Evolutionary conservation across 2,113 vertebrate genomes (phyloP), one percentile per base, ranked within the genome.

Genomic region (Cebus imitator): DNA sequence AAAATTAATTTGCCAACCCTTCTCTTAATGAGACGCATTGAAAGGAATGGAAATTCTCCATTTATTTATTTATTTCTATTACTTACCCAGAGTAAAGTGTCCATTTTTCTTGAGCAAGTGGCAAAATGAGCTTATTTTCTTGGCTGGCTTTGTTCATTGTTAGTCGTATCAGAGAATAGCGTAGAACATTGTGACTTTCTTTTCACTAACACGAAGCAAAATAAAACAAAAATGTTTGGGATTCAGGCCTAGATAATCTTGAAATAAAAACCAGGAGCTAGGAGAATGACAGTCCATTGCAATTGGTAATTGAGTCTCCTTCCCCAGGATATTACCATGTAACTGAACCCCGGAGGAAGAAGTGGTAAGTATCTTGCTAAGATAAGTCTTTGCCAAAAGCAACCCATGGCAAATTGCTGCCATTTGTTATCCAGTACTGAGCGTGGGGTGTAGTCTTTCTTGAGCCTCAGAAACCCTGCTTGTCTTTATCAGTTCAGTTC

Each of bases 241-340:
- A 80, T 89, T 64, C 52, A 92, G 95, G 95, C 88, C 95, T 98
- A 96, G 97, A 90, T 93, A 95, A 97, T 98, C 96, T 98, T 97
- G 98, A 98, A 98, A 98, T 96, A 92, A 96, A 97, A 98, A 96
- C 97, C 95, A 1, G 32, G 83, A 83, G 73, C 64, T 82, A 43
- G 96, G 96, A 95, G 80, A 92, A 90, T 52, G 91, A 96, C 97
- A 97, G 79, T 45, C 10, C 4, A 37, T 64, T 95, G 95, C 94
- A 93, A 86, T 97, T 95, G 98, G 97, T 98, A 96, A 98, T 97
- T 96, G 86, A 97, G 94, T 98, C 93, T 94, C 98, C 57, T 79
- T 97, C 97, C 95, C 94, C 66, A n/a, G 97, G 95, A 95, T 94
- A 52, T 95, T 96, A 80, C 72, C 5, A 18, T 89, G 86, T 98